Conservation (phyloP, 1,140 invertebrate species). For the Ptiloglossa arizonensis region DNA sequence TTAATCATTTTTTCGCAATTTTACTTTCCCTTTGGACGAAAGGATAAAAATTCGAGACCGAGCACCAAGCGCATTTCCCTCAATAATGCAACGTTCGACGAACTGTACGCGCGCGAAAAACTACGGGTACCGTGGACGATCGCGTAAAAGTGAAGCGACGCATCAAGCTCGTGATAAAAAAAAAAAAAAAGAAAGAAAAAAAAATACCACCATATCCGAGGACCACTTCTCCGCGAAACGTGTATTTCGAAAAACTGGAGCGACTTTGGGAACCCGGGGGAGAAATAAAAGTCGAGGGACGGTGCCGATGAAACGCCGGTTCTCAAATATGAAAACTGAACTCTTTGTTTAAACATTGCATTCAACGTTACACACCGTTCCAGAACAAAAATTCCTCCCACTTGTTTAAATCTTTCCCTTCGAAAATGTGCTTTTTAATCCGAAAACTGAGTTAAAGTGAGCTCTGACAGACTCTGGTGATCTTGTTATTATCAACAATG, state of each 20-base stretch:
- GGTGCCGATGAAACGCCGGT: background rate
- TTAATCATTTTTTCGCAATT: too few relatives aligned
- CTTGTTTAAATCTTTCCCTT: too few relatives aligned
- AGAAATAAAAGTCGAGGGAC: background rate
- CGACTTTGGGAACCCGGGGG: background rate
- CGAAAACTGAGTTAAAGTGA: too few relatives aligned
- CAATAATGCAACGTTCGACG: background rate
- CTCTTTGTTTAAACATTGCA: background rate
- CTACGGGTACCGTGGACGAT: background rate
- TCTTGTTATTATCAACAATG: too few relatives aligned
- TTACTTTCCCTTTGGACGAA: too few relatives aligned
- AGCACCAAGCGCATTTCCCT: too few relatives aligned
- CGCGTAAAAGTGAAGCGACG: background rate
- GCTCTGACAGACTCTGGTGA: too few relatives aligned
- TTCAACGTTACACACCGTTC: background rate
- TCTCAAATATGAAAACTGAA: background rate
- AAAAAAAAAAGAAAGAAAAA: background rate
- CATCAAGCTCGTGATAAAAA: background rate
- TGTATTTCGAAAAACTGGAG: background rate
- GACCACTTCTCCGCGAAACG: background rate
- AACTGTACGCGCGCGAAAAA: background rate
- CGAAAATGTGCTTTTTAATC: too few relatives aligned
- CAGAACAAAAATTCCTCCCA: too few relatives aligned
- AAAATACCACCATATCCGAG: background rate
- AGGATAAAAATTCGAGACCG: too few relatives aligned